phyloP scores from a whole-genome alignment of 2,888 invertebrate genomes.

The Rhamnusium bicolor region DNA sequence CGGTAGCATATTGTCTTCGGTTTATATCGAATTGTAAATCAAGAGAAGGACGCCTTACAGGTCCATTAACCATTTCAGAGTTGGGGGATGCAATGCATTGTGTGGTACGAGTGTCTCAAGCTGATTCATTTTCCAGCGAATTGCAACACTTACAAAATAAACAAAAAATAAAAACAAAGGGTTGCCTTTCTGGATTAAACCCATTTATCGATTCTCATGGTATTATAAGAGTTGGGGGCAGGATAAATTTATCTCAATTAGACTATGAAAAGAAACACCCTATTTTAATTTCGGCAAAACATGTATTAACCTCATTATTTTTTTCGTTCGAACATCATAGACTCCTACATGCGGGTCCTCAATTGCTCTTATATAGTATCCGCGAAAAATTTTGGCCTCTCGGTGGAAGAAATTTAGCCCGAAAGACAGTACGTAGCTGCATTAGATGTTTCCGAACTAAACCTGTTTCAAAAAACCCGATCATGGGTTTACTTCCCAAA shows the following conservation, averaged over 20 bases:
- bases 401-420: conserved; percentile 41
- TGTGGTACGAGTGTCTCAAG: too few species aligned
- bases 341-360: conserved; percentile 46
- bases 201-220: too few species aligned
- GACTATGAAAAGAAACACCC: conserved; percentile 29
- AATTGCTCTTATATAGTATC: conserved; percentile 42
- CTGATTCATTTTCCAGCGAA: too few species aligned
- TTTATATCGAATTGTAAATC: not conserved
- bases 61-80: too few species aligned
- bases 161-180: too few species aligned
- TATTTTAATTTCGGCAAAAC: conserved; percentile 18
- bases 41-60: too few species aligned
- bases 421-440: conserved; percentile 43
- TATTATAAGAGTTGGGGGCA: too few species aligned
- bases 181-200: too few species aligned
- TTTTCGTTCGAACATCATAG: conserved; percentile 42
- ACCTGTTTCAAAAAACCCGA: conserved; percentile 29
- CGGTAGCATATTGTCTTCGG: not conserved
- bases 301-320: conserved; percentile 41
- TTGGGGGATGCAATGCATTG: too few species aligned
- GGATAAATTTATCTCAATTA: too few species aligned
- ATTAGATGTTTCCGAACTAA: conserved; percentile 44
- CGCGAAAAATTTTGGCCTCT: conserved; percentile 53
- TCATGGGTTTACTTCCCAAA: conserved; percentile 47
- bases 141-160: too few species aligned